These are phyloP conservation scores for Phalacrocorax aristotelis DNA, from an alignment of 2,113 vertebrate species.

Conservation along the genomic window DNA sequence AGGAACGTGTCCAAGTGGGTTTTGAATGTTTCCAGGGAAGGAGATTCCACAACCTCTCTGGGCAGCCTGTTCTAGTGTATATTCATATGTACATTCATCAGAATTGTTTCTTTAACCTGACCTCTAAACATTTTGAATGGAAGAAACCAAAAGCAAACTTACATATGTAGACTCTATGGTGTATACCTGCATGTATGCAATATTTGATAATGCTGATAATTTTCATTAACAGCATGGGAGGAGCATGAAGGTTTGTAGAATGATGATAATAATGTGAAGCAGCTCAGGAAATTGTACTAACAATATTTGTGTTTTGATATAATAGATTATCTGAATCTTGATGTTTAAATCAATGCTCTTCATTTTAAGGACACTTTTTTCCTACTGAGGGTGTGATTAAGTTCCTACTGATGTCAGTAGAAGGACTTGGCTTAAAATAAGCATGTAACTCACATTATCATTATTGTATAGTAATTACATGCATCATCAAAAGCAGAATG, in stretches of 20 bases:
- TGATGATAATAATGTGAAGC: neutral
- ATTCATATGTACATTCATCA: neutral
- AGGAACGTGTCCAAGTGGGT: no score
- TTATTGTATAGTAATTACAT: neutral
- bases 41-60: no score
- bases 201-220: neutral
- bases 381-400: neutral
- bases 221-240: neutral
- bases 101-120: neutral
- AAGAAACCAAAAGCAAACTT: neutral
- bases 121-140: neutral
- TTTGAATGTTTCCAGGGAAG: no score
- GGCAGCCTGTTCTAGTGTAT: no score
- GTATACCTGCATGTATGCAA: neutral
- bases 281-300: neutral
- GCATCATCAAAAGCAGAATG: conserved; percentile 13
- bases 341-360: neutral
- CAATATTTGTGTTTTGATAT: neutral
- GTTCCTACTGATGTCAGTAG: neutral
- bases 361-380: neutral
- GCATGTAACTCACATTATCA: neutral
- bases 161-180: neutral
- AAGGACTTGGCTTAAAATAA: neutral
- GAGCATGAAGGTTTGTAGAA: neutral
- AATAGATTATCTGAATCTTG: neutral